Conservation (phyloP, 2,113 vertebrate genomes). For the Sturnira hondurensis region DNA sequence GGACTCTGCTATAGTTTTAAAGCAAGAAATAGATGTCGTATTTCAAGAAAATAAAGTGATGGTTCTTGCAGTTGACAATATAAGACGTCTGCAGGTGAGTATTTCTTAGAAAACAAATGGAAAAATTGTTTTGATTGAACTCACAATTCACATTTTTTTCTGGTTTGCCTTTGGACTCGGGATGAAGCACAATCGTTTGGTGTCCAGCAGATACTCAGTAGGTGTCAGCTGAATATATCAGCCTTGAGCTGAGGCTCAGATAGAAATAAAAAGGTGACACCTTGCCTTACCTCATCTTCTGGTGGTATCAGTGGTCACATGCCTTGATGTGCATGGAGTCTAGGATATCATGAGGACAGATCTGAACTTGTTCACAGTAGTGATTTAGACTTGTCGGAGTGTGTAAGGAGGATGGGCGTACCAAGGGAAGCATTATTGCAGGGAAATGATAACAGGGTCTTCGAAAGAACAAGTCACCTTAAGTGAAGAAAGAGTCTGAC, state of each 20-base stretch:
- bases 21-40: conserved; percentile 90
- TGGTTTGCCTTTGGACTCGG: background rate
- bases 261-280: background rate
- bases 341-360: background rate
- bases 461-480: background rate
- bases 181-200: background rate
- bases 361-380: background rate
- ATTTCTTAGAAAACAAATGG: conserved; percentile 1
- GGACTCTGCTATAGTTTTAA: conserved; percentile 87
- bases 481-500: background rate
- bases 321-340: background rate
- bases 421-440: background rate
- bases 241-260: background rate
- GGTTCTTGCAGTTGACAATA: conserved; percentile 89
- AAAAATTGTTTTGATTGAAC: conserved; percentile 9
- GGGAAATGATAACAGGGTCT: background rate
- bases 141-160: conserved; percentile 8
- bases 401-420: background rate
- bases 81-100: conserved; percentile 89
- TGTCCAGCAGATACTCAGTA: background rate
- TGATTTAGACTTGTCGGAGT: background rate
- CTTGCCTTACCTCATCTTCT: background rate
- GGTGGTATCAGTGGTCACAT: background rate
- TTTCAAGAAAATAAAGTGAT: conserved; percentile 83
- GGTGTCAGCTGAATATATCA: background rate